These are phyloP conservation scores for Maniola hyperantus DNA, from an alignment of 2,888 invertebrate genomes.

Conservation along the genomic window DNA sequence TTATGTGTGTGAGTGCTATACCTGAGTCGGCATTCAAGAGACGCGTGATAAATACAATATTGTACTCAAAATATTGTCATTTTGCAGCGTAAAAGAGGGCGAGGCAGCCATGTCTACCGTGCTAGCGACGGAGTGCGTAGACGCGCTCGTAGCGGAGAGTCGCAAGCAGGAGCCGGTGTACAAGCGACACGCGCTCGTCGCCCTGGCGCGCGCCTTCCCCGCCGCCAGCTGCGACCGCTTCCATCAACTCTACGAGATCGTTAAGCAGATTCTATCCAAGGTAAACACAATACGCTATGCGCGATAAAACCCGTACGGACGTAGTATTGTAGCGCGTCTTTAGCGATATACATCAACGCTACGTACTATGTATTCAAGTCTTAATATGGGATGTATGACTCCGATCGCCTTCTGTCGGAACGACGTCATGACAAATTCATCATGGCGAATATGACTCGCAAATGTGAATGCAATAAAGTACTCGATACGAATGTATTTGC, in stretches of 20 bases:
- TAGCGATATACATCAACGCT: too few relatives aligned
- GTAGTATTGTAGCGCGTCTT: too few relatives aligned
- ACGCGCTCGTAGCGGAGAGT: constrained; percentile 89
- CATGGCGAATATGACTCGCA: too few relatives aligned
- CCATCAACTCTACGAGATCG: constrained; percentile 90
- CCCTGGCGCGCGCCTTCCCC: constrained; percentile 89
- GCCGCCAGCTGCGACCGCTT: constrained; percentile 89
- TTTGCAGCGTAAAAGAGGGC: constrained; percentile 63
- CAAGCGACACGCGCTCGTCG: constrained; percentile 87
- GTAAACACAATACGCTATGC: constrained; percentile 55
- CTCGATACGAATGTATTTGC: too few relatives aligned
- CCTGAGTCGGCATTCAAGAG: not conserved
- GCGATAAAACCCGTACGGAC: not conserved
- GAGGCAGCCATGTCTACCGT: constrained; percentile 59
- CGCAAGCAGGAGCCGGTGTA: constrained; percentile 91
- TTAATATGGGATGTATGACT: too few relatives aligned
- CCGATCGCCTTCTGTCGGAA: too few relatives aligned
- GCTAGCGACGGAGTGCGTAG: constrained; percentile 79
- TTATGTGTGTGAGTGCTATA: constrained; percentile 86
- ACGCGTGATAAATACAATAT: too few relatives aligned
- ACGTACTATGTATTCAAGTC: too few relatives aligned
- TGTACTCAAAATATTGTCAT: not conserved
- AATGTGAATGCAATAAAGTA: too few relatives aligned
- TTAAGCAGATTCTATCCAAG: constrained; percentile 86
- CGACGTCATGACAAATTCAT: too few relatives aligned